These are phyloP conservation scores for Hypselothyrea guttata DNA, from an alignment of 2,888 invertebrate genomes.

Conservation along the genomic window DNA sequence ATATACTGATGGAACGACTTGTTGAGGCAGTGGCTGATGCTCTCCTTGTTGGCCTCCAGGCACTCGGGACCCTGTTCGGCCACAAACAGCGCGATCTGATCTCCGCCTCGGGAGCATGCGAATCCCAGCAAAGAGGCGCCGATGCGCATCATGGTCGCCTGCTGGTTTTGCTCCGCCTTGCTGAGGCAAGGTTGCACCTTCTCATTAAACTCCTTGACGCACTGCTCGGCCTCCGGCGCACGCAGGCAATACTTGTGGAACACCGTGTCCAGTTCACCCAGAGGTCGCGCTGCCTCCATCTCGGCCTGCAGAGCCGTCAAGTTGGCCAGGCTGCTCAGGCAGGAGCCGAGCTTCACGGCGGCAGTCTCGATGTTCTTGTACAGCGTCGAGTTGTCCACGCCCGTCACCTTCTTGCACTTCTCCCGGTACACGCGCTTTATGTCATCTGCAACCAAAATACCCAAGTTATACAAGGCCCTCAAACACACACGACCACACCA, in stretches of 20 bases:
- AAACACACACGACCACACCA: background rate
- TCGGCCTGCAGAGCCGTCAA: slow-evolving; percentile 85
- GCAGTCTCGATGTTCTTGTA: slow-evolving; percentile 84
- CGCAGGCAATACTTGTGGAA: slow-evolving; percentile 90
- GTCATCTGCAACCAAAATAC: slow-evolving; percentile 80
- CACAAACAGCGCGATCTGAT: slow-evolving; percentile 91
- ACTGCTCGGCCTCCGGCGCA: slow-evolving; percentile 79
- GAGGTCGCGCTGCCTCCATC: slow-evolving; percentile 87
- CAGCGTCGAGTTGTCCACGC: slow-evolving; percentile 83
- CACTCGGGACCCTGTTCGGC: slow-evolving; percentile 92
- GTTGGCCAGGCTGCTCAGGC: slow-evolving; percentile 85
- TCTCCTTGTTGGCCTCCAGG: slow-evolving; percentile 85
- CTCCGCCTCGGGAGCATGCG: slow-evolving; percentile 90
- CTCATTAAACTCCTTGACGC: slow-evolving; percentile 85
- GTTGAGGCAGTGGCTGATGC: slow-evolving; percentile 86
- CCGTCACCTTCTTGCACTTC: slow-evolving; percentile 86
- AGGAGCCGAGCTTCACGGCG: slow-evolving; percentile 82
- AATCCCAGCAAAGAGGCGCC: slow-evolving; percentile 87
- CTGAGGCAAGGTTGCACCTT: slow-evolving; percentile 86
- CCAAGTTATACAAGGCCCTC: background rate
- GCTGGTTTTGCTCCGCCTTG: slow-evolving; percentile 84
- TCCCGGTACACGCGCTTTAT: slow-evolving; percentile 84
- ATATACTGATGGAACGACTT: slow-evolving; percentile 84
- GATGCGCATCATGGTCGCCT: slow-evolving; percentile 86
- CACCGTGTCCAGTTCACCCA: slow-evolving; percentile 87